Conservation (phyloP, 2,113 vertebrate species). For the Cyanoramphus novaezelandiae region DNA sequence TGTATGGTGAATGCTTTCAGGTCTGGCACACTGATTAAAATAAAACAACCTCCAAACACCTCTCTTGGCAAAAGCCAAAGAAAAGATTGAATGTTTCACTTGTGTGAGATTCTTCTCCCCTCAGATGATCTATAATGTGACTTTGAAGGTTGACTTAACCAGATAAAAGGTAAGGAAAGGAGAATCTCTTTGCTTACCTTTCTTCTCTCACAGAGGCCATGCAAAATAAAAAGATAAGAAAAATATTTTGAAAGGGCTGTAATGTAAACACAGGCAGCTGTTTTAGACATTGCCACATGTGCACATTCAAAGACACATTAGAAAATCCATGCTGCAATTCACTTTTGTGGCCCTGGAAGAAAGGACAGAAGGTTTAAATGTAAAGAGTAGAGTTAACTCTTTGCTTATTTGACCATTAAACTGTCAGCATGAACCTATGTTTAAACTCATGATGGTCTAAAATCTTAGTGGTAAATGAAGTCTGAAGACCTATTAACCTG, state of each 20-base stretch:
- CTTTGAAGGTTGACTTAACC: slow-evolving; percentile 9
- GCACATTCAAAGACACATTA: slow-evolving; percentile 22
- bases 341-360: slow-evolving; percentile 37
- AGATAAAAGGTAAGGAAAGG: slow-evolving; percentile 1
- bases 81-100: slow-evolving; percentile 20
- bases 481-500: slow-evolving; percentile 71
- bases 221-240: slow-evolving; percentile 1
- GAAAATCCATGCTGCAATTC: slow-evolving; percentile 44
- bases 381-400: slow-evolving; percentile 74
- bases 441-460: slow-evolving; percentile 67
- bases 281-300: slow-evolving; percentile 56
- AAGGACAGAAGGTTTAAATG: slow-evolving; percentile 62
- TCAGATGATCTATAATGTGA: slow-evolving; percentile 30
- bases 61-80: slow-evolving; percentile 13
- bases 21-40: slow-evolving; percentile 46
- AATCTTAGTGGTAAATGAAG: slow-evolving; percentile 65
- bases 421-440: slow-evolving; percentile 72
- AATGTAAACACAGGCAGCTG: slow-evolving; percentile 63
- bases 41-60: neutral
- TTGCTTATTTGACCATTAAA: slow-evolving; percentile 71
- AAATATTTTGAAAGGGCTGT: slow-evolving; percentile 58
- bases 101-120: neutral
- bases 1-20: slow-evolving; percentile 27
- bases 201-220: neutral
- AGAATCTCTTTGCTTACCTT: slow-evolving; percentile 42